Percentiles rank a stretch among this genome's conserved stretches.
These are phyloP conservation scores for Euphydryas editha DNA, from an alignment of 2,888 invertebrate species.

Conservation along the genomic window DNA sequence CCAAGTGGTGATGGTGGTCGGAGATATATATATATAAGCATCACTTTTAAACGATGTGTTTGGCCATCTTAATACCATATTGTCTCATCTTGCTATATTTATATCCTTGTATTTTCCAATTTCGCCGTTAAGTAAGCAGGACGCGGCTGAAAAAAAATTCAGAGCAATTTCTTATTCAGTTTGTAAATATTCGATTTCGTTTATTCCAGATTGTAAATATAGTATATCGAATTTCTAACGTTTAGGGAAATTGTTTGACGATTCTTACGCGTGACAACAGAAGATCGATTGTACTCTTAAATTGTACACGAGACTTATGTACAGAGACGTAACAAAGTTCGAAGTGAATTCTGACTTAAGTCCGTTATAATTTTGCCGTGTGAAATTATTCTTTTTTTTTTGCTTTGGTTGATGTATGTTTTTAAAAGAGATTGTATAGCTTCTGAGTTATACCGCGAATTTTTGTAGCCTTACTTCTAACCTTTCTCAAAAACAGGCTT, in stretches of 20 bases:
- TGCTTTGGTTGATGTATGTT: no score
- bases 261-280: not conserved
- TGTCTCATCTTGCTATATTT: slow-evolving; percentile 1
- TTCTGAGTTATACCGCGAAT: no score
- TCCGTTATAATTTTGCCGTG: not conserved
- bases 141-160: slow-evolving; percentile 48
- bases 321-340: not conserved
- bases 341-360: not conserved
- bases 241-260: not conserved
- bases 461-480: no score
- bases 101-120: slow-evolving; percentile 53
- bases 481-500: no score
- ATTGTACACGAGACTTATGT: not conserved
- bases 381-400: no score
- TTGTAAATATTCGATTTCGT: slow-evolving; percentile 6
- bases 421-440: no score
- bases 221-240: slow-evolving; percentile 23
- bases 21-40: no score
- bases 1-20: no score
- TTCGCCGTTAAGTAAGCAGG: slow-evolving; percentile 63
- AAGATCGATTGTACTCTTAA: not conserved
- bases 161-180: slow-evolving; percentile 53
- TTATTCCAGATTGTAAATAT: slow-evolving; percentile 46
- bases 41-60: no score
- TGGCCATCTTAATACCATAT: no score